These are phyloP conservation scores for Yponomeuta sedellus DNA, from an alignment of 2,888 invertebrate genomes.

Conservation along the genomic window DNA sequence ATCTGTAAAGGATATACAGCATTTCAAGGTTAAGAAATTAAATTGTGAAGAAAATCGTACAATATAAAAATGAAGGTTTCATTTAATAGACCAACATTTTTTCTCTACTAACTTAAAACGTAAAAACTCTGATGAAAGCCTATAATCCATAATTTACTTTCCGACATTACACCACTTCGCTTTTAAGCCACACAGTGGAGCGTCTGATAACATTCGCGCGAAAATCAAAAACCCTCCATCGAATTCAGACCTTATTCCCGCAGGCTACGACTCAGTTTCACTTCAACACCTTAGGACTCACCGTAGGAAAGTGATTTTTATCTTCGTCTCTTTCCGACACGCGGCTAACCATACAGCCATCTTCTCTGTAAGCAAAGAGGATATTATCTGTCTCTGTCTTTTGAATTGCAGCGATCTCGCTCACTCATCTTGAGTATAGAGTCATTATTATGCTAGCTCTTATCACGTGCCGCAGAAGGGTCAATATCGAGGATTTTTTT, in stretches of 20 bases:
- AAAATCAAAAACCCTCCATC: background rate
- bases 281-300: background rate
- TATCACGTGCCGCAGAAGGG: too few species aligned
- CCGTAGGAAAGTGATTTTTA: slow-evolving; percentile 53
- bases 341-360: background rate
- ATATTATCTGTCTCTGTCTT: background rate
- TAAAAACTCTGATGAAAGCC: background rate
- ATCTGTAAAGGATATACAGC: too few species aligned
- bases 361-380: background rate
- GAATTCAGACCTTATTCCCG: background rate
- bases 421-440: background rate
- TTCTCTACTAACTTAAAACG: too few species aligned
- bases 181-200: slow-evolving; percentile 30
- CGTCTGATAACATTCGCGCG: slow-evolving; percentile 15
- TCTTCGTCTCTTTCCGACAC: slow-evolving; percentile 37
- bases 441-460: too few species aligned
- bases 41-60: too few species aligned
- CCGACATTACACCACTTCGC: slow-evolving; percentile 34
- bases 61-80: too few species aligned
- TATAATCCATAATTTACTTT: slow-evolving; percentile 20
- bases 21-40: too few species aligned
- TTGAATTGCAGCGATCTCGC: background rate
- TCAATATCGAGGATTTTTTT: too few species aligned
- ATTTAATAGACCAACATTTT: too few species aligned
- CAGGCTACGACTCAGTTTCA: background rate